Base-by-base conservation (phyloP, 2,888 invertebrate species). In the Lamellibrachia satsuma region DNA sequence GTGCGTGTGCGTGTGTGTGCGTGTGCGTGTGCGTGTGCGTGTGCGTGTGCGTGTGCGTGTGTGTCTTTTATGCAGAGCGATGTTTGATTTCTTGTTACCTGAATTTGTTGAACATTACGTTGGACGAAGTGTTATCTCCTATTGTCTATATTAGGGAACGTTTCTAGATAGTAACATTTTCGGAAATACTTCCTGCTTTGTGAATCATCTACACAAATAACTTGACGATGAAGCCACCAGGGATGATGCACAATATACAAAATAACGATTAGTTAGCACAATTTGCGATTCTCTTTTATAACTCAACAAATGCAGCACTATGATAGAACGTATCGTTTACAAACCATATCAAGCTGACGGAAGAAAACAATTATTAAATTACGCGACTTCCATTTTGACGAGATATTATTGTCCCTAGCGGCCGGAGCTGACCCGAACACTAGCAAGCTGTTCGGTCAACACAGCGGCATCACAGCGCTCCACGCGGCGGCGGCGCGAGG, bases 401-500 rank as follows among this genome's bases (percentile, higher is more conserved):
- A 11, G 6, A 75, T 22, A 22, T 4, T 75, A n/a, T 22, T 75
- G 15, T 22, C 75, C 75, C 75, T 91, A 91, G 91, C 91, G 52
- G 92, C 93, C 7, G 94, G 94, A 8, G 94, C 94, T 90, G 92
- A 94, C 90, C 93, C 94, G 39, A 93, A 94, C 60, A 93, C 93
- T 3, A 93, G 93, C 51, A 94, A 94, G 92, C 52, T 91, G 9
- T 94, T 92, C 90, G 94, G 94, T 11, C 92, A 90, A 55, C 94
- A 94, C 92, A 92, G 91, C 15, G 93, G 93, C n/a, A 94, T 94
- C 91, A 94, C 94, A 6, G 90, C 94, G 39, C 92, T 94, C 9
- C 94, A 94, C 52, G 93, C 94, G n/a, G 94, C 94, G 4, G 92
- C 94, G 3, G 94, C 94, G 0, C 52, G 93, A 22, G 94, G 94